Evolutionary conservation across 2,113 vertebrate species (phyloP).

Genomic region (Setophaga kirtlandii): DNA sequence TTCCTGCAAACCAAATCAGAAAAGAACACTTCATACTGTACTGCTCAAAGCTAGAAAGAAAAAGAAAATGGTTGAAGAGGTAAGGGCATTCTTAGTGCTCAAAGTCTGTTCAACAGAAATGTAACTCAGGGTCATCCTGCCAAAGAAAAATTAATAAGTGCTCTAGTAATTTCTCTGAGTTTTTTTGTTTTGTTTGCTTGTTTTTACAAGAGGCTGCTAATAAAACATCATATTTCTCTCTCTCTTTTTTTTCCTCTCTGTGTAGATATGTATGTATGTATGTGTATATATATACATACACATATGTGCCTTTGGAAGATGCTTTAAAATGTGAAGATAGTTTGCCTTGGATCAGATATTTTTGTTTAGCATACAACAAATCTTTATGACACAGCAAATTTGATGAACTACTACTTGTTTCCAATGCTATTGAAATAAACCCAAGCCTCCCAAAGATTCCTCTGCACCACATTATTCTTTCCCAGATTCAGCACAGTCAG

Average conservation of each 20-base stretch:
- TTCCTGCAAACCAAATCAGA: background rate
- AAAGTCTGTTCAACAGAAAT: background rate
- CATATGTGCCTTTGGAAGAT: background rate
- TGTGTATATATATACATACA: accelerated
- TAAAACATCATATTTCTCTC: background rate
- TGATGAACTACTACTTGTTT: background rate
- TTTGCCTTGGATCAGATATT: background rate
- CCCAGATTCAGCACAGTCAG: background rate
- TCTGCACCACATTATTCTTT: background rate
- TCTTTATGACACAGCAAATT: background rate
- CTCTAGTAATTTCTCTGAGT: background rate
- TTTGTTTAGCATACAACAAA: background rate
- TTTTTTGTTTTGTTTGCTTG: background rate
- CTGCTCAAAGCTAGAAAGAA: background rate
- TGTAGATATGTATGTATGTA: accelerated
- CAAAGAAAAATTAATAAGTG: background rate
- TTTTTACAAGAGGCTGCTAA: background rate
- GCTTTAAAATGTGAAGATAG: background rate
- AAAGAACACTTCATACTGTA: background rate
- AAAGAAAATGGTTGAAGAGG: background rate
- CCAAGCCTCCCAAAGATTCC: background rate
- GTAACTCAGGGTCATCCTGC: background rate
- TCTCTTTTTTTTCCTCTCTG: background rate
- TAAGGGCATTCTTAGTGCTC: background rate
- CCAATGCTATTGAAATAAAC: background rate